These are phyloP conservation scores for Empis livida DNA, from an alignment of 2,888 invertebrate species.

Conservation along the genomic window DNA sequence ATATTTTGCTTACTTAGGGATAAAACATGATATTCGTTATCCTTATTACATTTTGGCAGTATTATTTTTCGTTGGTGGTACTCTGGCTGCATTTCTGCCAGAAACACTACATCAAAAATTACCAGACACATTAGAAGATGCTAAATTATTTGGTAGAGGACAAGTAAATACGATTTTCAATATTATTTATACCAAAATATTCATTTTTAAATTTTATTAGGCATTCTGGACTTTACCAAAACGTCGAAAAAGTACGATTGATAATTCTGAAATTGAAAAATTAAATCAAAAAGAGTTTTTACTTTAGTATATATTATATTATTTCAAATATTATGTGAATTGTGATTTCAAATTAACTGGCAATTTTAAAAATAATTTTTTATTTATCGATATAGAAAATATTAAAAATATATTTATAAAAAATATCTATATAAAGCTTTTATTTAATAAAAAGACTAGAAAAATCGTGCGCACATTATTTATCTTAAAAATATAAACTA, in stretches of 20 bases:
- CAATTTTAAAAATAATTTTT: too few species aligned
- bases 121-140: conserved; percentile 51
- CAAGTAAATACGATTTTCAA: conserved; percentile 26
- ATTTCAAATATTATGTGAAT: conserved; percentile 8
- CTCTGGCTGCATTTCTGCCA: conserved; percentile 42
- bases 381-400: too few species aligned
- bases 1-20: conserved; percentile 45
- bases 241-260: conserved; percentile 16
- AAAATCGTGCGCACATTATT: too few species aligned
- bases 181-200: background rate
- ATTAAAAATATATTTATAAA: too few species aligned
- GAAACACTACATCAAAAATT: conserved; percentile 49
- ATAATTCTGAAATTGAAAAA: conserved; percentile 15
- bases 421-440: too few species aligned
- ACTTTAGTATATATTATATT: too few species aligned
- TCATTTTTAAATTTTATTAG: conserved; percentile 17
- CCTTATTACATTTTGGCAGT: conserved; percentile 35
- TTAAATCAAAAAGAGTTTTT: conserved; percentile 16
- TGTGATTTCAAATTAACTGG: too few species aligned
- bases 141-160: conserved; percentile 41
- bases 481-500: too few species aligned
- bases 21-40: conserved; percentile 34
- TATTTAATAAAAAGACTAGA: too few species aligned
- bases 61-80: conserved; percentile 36
- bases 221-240: conserved; percentile 36